Evolutionary conservation across 2,888 invertebrate genomes (phyloP).

Genomic region (Perithous albicinctus): DNA sequence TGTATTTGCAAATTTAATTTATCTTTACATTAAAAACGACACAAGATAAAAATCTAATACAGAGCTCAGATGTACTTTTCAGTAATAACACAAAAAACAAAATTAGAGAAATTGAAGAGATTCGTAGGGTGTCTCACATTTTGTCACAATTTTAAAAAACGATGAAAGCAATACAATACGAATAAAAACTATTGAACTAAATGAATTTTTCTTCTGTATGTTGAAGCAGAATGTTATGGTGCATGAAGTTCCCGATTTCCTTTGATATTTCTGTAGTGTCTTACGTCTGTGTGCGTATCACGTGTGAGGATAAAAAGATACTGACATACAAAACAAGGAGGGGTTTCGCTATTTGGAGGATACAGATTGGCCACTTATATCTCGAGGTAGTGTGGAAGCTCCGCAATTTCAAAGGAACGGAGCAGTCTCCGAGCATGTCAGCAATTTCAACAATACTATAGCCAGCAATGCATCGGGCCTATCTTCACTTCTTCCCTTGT

Average conservation of each 20-base stretch:
- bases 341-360: constrained; percentile 21
- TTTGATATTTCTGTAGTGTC: constrained; percentile 8
- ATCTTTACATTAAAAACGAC: too few species aligned
- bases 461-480: neutral
- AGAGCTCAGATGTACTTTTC: too few species aligned
- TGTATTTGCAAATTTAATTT: too few species aligned
- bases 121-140: too few species aligned
- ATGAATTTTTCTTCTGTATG: neutral
- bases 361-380: constrained; percentile 49
- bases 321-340: neutral
- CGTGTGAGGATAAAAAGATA: neutral
- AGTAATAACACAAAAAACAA: too few species aligned
- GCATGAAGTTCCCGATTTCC: neutral
- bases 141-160: too few species aligned
- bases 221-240: neutral
- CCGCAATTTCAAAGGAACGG: constrained; percentile 8
- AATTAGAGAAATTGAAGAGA: too few species aligned
- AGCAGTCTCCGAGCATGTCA: constrained; percentile 21
- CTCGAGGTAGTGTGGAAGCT: constrained; percentile 10
- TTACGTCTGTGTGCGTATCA: neutral
- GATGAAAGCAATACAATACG: neutral
- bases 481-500: neutral
- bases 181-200: neutral
- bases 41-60: too few species aligned
- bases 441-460: constrained; percentile 42